Conservation (phyloP, 2,113 vertebrate genomes). For the Rynchops niger region DNA sequence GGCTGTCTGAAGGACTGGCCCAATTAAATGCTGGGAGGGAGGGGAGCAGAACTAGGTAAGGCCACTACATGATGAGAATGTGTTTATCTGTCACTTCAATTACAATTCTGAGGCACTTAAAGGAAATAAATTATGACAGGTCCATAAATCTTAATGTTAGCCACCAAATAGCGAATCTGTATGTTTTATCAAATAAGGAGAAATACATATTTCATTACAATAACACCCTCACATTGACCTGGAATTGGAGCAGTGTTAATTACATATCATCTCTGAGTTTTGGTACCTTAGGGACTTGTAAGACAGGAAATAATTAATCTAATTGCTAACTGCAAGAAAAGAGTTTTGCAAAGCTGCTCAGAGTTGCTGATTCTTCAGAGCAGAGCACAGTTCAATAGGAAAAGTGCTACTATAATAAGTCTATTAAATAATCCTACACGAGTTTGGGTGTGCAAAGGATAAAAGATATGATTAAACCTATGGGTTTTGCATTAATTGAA, state of each 20-base stretch:
- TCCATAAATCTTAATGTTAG: background rate
- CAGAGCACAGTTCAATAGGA: background rate
- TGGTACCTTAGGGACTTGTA: background rate
- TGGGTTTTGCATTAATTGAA: background rate
- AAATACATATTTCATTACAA: background rate
- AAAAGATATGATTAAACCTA: background rate
- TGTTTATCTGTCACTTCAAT: background rate
- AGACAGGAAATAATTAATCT: background rate
- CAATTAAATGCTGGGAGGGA: background rate
- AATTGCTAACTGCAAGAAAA: background rate
- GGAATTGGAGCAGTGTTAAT: background rate
- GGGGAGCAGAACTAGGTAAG: background rate
- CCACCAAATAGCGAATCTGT: background rate
- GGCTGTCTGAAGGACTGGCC: background rate
- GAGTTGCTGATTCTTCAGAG: background rate
- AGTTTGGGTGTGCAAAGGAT: background rate
- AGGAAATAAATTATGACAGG: background rate
- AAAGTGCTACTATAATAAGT: background rate
- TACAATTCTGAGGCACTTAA: background rate
- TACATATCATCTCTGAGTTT: background rate
- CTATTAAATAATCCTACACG: background rate
- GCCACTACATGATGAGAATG: background rate
- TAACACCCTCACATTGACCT: background rate
- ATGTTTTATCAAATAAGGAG: background rate
- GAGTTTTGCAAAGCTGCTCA: background rate